A percentile compares a stretch with the other conserved stretches of the same genome.
Conservation (phyloP, 2,888 invertebrate genomes). For the Polyommatus icarus region DNA sequence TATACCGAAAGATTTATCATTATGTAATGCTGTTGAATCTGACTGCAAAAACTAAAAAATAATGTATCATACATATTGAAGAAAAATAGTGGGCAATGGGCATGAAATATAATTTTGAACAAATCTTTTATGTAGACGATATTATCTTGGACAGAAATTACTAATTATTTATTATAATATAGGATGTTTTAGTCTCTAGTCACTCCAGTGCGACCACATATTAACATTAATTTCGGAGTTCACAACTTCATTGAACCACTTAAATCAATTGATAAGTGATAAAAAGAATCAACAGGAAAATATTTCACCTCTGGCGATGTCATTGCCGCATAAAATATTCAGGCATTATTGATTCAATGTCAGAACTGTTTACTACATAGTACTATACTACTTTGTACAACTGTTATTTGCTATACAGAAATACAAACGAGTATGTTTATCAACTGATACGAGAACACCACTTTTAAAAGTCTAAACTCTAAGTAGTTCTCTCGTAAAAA, state of each 20-base stretch:
- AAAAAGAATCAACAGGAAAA: not conserved
- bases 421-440: not conserved
- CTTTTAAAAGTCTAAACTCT: too few species aligned
- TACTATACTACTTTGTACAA: not conserved
- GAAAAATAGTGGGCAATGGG: not conserved
- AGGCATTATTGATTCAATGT: constrained; percentile 1
- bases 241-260: not conserved
- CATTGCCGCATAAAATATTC: not conserved
- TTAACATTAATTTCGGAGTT: not conserved
- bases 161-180: not conserved
- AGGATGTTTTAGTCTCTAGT: not conserved
- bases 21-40: not conserved
- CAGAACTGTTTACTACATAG: not conserved
- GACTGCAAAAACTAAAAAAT: not conserved
- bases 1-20: not conserved
- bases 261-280: not conserved
- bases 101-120: not conserved
- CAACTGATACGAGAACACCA: not conserved
- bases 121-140: not conserved
- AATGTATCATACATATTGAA: not conserved
- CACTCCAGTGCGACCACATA: not conserved
- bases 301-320: not conserved
- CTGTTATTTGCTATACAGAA: not conserved
- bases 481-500: not conserved
- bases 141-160: not conserved